These are phyloP conservation scores for Perca fluviatilis DNA, from an alignment of 2,113 vertebrate species.

Conservation along the genomic window DNA sequence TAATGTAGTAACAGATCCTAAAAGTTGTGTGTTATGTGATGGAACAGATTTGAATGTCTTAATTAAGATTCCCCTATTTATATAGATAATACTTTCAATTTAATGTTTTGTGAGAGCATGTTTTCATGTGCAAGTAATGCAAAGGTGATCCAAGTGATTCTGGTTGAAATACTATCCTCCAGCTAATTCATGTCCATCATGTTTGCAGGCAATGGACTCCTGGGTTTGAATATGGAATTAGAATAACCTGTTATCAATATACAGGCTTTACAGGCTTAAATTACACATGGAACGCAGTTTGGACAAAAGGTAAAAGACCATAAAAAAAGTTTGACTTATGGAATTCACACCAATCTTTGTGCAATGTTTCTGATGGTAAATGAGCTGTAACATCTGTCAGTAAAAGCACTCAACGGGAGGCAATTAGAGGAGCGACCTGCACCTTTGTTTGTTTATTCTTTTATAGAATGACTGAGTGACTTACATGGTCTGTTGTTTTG, in stretches of 20 bases:
- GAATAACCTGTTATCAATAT: slow-evolving; percentile 8
- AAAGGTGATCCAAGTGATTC: slow-evolving; percentile 1
- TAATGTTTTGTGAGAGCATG: not conserved
- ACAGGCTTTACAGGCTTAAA: slow-evolving; percentile 2
- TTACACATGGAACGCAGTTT: not conserved
- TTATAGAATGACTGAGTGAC: slow-evolving; percentile 60
- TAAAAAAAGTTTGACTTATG: slow-evolving; percentile 14
- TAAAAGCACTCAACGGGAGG: slow-evolving; percentile 57
- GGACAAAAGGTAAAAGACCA: not conserved
- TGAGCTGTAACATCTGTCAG: slow-evolving; percentile 72
- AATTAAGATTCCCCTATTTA: not conserved
- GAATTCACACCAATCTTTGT: slow-evolving; percentile 26
- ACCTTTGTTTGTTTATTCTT: slow-evolving; percentile 72
- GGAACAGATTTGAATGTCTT: not conserved
- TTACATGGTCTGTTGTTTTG: slow-evolving; percentile 54
- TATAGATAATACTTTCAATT: not conserved
- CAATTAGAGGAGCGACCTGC: slow-evolving; percentile 55
- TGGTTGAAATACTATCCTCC: slow-evolving; percentile 26
- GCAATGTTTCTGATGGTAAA: slow-evolving; percentile 52
- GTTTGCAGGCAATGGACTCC: not conserved
- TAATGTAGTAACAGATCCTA: not conserved
- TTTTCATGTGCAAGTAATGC: not conserved
- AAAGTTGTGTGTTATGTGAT: not conserved
- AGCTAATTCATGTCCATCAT: slow-evolving; percentile 11
- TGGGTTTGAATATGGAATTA: slow-evolving; percentile 13